phyloP scores from a whole-genome alignment of 2,797 vertebrate species.

The Rhinichthys osculus region DNA sequence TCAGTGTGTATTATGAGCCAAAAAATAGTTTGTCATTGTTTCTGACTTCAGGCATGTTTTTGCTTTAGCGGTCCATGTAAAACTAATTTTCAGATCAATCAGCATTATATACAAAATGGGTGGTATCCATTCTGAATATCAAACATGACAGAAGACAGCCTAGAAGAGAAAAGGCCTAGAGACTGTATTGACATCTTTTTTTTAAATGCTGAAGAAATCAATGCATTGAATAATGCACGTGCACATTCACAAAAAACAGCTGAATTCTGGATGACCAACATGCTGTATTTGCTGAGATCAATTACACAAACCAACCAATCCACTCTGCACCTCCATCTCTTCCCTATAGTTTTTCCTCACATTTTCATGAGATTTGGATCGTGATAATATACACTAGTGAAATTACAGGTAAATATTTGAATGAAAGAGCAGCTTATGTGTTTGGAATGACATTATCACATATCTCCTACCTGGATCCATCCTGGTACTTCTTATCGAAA shows the following conservation, averaged over 20 bases:
- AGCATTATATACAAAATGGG: background rate
- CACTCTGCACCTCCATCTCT: background rate
- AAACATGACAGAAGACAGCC: background rate
- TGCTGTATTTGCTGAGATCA: slow-evolving; percentile 1
- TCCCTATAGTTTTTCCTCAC: background rate
- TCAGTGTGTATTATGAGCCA: background rate
- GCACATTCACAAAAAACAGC: background rate
- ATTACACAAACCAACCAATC: slow-evolving; percentile 31
- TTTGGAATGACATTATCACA: slow-evolving; percentile 1
- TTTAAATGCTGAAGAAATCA: background rate
- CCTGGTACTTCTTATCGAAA: slow-evolving; percentile 85
- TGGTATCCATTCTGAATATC: background rate
- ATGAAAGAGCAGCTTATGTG: background rate
- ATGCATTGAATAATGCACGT: background rate
- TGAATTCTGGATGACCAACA: background rate
- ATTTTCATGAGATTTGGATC: background rate
- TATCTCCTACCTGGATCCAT: slow-evolving; percentile 80
- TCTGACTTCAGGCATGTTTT: background rate
- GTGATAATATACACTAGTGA: background rate
- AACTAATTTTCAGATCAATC: slow-evolving; percentile 31
- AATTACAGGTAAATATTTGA: background rate
- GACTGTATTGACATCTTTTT: background rate
- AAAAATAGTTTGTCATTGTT: background rate
- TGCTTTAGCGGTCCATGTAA: background rate
- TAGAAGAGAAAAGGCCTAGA: background rate